Evolutionary conservation across 2,888 invertebrate species (phyloP).

Genomic region (Endotricha flammealis): DNA sequence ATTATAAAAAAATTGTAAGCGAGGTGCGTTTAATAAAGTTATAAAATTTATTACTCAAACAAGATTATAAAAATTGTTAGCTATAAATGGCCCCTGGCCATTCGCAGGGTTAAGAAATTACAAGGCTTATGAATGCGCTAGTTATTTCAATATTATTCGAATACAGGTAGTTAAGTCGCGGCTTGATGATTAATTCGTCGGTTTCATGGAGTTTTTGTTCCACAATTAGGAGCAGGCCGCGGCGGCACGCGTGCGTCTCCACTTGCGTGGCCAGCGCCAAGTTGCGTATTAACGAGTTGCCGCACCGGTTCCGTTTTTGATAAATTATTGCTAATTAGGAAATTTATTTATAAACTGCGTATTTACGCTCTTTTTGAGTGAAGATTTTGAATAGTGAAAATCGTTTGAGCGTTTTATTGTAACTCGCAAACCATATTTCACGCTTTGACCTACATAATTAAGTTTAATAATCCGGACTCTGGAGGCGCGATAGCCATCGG

Average conservation of each 20-base stretch:
- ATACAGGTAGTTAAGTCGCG: slow-evolving; percentile 44
- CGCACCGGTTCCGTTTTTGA: slow-evolving; percentile 48
- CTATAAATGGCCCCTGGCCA: slow-evolving; percentile 16
- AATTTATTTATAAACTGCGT: slow-evolving; percentile 37
- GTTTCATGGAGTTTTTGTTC: slow-evolving; percentile 69
- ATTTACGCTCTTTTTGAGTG: slow-evolving; percentile 9
- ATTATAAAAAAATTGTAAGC: no score
- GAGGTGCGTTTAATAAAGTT: no score
- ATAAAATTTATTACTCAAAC: neutral
- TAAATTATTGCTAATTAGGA: slow-evolving; percentile 61
- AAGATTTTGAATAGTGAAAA: slow-evolving; percentile 9
- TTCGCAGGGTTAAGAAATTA: slow-evolving; percentile 30
- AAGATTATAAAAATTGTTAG: neutral
- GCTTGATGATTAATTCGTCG: slow-evolving; percentile 64
- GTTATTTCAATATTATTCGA: slow-evolving; percentile 50
- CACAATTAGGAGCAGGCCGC: slow-evolving; percentile 55
- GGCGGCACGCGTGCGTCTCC: slow-evolving; percentile 41
- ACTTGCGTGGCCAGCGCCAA: slow-evolving; percentile 59
- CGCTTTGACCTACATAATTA: slow-evolving; percentile 25
- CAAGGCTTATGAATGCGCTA: slow-evolving; percentile 41
- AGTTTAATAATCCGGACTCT: slow-evolving; percentile 18
- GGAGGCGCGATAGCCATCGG: slow-evolving; percentile 42
- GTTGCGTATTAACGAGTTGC: slow-evolving; percentile 44
- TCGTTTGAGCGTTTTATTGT: slow-evolving; percentile 8
- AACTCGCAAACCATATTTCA: slow-evolving; percentile 8